phyloP scores from a whole-genome alignment of 1,140 invertebrate species.

The Branchinecta lindahli region DNA sequence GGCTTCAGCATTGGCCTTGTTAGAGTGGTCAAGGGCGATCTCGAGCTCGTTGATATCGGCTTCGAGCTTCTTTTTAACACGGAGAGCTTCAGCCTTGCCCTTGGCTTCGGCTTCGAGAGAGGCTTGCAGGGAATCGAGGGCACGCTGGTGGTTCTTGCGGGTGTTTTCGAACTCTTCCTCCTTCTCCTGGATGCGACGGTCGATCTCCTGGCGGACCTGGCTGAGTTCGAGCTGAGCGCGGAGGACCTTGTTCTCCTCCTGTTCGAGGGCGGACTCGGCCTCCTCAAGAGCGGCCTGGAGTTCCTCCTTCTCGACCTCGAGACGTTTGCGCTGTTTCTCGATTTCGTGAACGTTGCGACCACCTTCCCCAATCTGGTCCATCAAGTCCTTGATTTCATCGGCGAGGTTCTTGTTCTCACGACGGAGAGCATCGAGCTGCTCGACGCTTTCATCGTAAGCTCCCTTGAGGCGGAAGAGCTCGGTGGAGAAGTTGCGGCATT shows the following conservation, averaged over 20 bases:
- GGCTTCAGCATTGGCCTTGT: constrained; percentile 93
- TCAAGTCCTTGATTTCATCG: constrained; percentile 95
- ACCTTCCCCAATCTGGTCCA: constrained; percentile 53
- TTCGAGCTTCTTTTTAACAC: constrained; percentile 99
- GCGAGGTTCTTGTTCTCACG: constrained; percentile 99
- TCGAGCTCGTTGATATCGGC: constrained; percentile 98
- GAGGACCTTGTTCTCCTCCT: constrained; percentile 95
- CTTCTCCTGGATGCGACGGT: constrained; percentile 96
- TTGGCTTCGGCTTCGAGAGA: constrained; percentile 96
- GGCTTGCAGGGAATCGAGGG: constrained; percentile 97
- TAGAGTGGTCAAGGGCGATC: constrained; percentile 93
- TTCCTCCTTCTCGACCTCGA: constrained; percentile 98
- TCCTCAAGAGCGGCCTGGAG: constrained; percentile 96
- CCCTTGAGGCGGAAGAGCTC: constrained; percentile 97
- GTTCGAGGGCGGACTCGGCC: constrained; percentile 95
- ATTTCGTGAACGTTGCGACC: constrained; percentile 97
- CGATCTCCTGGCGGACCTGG: constrained; percentile 95
- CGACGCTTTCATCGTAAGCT: constrained; percentile 91
- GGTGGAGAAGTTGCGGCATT: constrained; percentile 97
- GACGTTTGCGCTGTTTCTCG: constrained; percentile 90
- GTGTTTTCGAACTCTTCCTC: constrained; percentile 99
- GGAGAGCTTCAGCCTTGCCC: constrained; percentile 95
- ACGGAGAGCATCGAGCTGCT: constrained; percentile 89
- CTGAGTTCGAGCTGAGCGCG: constrained; percentile 91
- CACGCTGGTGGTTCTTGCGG: constrained; percentile 93